These are phyloP conservation scores for Girardinus metallicus DNA, from an alignment of 2,797 vertebrate species.

Conservation along the genomic window DNA sequence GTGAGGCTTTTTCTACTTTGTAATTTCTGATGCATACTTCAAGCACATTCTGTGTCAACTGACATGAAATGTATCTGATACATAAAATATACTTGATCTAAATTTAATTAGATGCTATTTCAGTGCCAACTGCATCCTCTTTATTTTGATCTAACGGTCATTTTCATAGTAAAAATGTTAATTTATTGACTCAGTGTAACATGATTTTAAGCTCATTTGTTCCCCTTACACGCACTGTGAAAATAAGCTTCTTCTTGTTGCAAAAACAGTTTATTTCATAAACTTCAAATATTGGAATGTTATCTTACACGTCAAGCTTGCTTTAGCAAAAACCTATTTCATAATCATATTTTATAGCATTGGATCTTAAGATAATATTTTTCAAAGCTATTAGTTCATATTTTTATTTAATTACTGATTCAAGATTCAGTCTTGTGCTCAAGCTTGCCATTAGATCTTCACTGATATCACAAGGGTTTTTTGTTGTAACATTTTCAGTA, in stretches of 20 bases:
- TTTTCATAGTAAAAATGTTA: neutral
- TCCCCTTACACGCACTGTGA: neutral
- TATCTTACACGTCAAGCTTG: neutral
- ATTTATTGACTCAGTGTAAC: neutral
- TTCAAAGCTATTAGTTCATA: neutral
- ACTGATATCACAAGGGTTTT: neutral
- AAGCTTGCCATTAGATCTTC: neutral
- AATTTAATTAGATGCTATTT: neutral
- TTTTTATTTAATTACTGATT: neutral
- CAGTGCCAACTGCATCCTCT: neutral
- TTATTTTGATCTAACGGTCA: neutral
- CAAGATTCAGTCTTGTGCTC: neutral
- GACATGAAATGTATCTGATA: neutral
- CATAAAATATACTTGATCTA: neutral
- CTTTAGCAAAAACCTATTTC: neutral
- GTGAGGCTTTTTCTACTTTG: no score
- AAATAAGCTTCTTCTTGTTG: neutral
- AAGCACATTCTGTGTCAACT: neutral
- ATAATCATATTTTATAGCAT: neutral
- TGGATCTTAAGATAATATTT: neutral
- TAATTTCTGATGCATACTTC: neutral
- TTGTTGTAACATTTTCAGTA: neutral
- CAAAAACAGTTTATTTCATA: neutral
- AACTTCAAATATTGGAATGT: neutral
- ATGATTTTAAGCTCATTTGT: neutral